Evolutionary conservation across 2,113 vertebrate genomes (phyloP).

Genomic region (Sinocyclocheilus maitianheensis): DNA sequence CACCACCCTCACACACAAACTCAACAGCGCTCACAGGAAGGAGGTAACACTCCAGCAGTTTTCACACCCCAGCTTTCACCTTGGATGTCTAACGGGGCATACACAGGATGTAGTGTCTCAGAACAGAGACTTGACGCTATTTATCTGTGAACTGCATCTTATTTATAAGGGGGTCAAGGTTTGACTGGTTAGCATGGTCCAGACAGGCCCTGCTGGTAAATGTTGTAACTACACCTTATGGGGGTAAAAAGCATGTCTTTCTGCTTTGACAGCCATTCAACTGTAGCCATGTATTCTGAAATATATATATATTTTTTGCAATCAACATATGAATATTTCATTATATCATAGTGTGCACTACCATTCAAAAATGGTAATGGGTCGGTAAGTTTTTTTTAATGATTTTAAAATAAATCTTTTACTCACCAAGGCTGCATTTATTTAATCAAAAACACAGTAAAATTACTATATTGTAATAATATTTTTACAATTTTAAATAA

Average conservation of each 20-base stretch:
- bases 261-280: no score
- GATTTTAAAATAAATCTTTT: no score
- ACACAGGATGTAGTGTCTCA: background rate
- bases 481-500: no score
- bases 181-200: background rate
- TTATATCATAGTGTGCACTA: no score
- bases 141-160: background rate
- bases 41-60: constrained; percentile 70
- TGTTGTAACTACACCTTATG: background rate
- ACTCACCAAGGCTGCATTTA: no score
- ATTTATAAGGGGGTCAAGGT: background rate
- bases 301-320: no score
- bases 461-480: no score
- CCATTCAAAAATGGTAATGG: no score
- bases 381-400: no score
- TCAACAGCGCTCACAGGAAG: constrained; percentile 78
- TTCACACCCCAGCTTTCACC: background rate
- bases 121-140: background rate
- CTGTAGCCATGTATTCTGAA: no score
- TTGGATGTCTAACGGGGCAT: background rate
- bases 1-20: constrained; percentile 80
- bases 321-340: no score
- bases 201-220: background rate
- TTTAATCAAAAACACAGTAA: no score
- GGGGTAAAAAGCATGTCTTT: background rate